Conservation (phyloP, 2,888 invertebrate species). For the Nephrotoma appendiculata region DNA sequence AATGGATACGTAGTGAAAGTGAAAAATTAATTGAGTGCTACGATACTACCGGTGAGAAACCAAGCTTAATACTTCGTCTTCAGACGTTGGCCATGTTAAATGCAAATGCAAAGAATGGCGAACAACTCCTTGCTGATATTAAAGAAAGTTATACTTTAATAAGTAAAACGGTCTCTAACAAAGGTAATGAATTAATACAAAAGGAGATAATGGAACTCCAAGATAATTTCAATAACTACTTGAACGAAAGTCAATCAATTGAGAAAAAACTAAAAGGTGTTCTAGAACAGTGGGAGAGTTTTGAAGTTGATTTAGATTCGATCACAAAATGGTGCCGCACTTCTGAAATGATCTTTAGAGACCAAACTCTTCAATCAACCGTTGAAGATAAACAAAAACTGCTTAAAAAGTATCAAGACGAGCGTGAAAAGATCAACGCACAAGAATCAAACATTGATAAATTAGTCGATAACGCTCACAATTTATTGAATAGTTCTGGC, state of each 20-base stretch:
- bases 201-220: conserved; percentile 58
- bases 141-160: conserved; percentile 49
- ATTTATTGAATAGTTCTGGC: conserved; percentile 66
- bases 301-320: conserved; percentile 65
- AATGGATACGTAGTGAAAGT: conserved; percentile 68
- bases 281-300: conserved; percentile 71
- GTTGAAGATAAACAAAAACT: conserved; percentile 67
- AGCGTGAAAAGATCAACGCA: conserved; percentile 58
- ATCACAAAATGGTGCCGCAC: conserved; percentile 77
- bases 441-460: conserved; percentile 77
- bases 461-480: conserved; percentile 81
- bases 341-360: conserved; percentile 71
- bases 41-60: conserved; percentile 71
- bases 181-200: conserved; percentile 57
- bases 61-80: conserved; percentile 60
- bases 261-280: conserved; percentile 61
- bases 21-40: conserved; percentile 69
- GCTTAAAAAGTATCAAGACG: conserved; percentile 52
- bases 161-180: conserved; percentile 63
- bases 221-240: conserved; percentile 48
- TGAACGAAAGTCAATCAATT: conserved; percentile 49
- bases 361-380: conserved; percentile 69
- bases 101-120: conserved; percentile 48
- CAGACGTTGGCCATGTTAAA: conserved; percentile 48
- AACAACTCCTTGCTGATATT: conserved; percentile 50